phyloP scores from a whole-genome alignment of 2,113 vertebrate genomes.

The Pavo muticus region DNA sequence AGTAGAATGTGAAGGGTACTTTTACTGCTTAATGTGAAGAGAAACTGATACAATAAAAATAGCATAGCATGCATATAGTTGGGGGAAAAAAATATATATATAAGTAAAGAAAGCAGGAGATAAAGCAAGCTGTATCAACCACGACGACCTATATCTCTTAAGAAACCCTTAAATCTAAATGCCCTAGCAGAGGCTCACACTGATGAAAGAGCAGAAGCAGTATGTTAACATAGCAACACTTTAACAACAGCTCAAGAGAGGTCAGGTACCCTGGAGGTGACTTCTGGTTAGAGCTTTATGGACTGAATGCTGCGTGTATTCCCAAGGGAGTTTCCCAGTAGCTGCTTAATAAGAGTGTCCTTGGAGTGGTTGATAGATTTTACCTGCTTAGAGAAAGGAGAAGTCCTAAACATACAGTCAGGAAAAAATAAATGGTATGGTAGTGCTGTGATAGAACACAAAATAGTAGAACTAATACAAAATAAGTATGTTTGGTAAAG shows the following conservation, averaged over 20 bases:
- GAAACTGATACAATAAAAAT: not conserved
- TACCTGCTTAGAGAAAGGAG: not conserved
- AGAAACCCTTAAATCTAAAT: not conserved
- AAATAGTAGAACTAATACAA: conserved; percentile 20
- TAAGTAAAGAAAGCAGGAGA: not conserved
- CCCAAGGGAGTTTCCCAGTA: not conserved
- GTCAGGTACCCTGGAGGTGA: not conserved
- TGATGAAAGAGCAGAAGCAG: not conserved
- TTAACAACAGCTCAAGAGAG: not conserved
- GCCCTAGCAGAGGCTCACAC: not conserved
- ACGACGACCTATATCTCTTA: not conserved
- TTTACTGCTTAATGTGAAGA: not conserved
- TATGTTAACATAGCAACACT: not conserved
- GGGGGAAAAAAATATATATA: not conserved
- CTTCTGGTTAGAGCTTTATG: not conserved
- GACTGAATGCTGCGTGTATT: not conserved
- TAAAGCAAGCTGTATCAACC: not conserved
- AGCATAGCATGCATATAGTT: not conserved
- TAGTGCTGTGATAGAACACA: not conserved
- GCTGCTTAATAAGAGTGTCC: not conserved
- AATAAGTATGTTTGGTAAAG: not conserved
- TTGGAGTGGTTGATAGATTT: conserved; percentile 12
- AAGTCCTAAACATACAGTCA: conserved; percentile 23
- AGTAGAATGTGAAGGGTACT: not conserved
- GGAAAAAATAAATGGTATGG: not conserved